Conservation (phyloP, 2,113 vertebrate species). For the Parus major region DNA sequence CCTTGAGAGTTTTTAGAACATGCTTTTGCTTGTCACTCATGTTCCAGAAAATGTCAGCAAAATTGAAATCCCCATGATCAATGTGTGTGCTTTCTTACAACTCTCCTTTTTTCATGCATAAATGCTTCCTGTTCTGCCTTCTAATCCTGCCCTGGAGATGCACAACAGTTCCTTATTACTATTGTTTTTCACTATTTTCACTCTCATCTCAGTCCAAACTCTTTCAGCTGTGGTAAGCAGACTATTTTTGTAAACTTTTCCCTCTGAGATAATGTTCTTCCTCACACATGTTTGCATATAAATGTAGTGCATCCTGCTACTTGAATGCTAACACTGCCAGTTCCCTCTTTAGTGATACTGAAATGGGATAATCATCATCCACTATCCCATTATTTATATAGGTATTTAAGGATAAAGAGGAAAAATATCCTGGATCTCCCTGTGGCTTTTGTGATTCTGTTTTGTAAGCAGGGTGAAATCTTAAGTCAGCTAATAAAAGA, state of each 20-base stretch:
- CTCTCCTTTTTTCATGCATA: constrained; percentile 35
- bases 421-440: neutral
- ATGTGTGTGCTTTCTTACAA: constrained; percentile 49
- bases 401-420: neutral
- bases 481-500: neutral
- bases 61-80: constrained; percentile 54
- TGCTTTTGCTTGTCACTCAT: constrained; percentile 33
- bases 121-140: constrained; percentile 59
- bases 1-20: neutral
- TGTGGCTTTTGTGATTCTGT: neutral
- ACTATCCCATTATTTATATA: neutral
- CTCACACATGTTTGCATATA: constrained; percentile 10
- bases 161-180: constrained; percentile 34
- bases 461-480: neutral
- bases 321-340: neutral
- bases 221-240: constrained; percentile 38
- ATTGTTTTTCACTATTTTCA: constrained; percentile 56
- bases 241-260: constrained; percentile 47
- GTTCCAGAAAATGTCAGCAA: constrained; percentile 54
- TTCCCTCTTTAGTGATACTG: neutral
- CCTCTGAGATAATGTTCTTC: constrained; percentile 30
- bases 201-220: constrained; percentile 57
- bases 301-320: neutral
- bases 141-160: constrained; percentile 64
- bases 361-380: neutral